A percentile compares a stretch with the other conserved stretches of the same genome.
These are phyloP conservation scores for Prorops nasuta DNA, from an alignment of 1,140 invertebrate genomes.

Conservation along the genomic window DNA sequence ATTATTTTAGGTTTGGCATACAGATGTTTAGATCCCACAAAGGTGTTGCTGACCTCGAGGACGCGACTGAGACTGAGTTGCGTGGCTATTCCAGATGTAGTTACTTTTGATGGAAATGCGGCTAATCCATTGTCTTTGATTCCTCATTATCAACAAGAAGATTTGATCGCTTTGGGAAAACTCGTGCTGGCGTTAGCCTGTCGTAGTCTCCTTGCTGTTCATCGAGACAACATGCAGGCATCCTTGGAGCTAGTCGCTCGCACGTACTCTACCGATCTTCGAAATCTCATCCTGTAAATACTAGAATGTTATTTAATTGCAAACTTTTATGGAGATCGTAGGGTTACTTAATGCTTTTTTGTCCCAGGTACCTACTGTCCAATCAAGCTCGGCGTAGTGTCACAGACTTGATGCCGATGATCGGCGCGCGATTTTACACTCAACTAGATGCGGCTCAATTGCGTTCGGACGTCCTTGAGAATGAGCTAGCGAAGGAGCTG, in stretches of 20 bases:
- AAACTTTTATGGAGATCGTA: constrained; percentile 13
- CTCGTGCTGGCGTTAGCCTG: constrained; percentile 88
- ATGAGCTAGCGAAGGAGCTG: constrained; percentile 88
- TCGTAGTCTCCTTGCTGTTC: constrained; percentile 83
- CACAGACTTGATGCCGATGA: constrained; percentile 98
- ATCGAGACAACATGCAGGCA: constrained; percentile 79
- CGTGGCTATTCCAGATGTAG: constrained; percentile 79
- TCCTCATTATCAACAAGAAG: constrained; percentile 87
- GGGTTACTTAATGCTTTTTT: background rate
- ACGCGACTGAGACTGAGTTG: constrained; percentile 77
- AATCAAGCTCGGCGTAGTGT: constrained; percentile 74
- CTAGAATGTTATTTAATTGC: too few species aligned
- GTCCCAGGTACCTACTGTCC: constrained; percentile 75
- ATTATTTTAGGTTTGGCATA: constrained; percentile 61
- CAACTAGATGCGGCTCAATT: constrained; percentile 89
- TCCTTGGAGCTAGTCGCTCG: constrained; percentile 87
- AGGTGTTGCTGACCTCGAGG: constrained; percentile 79
- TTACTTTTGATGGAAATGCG: constrained; percentile 73
- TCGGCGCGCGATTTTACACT: constrained; percentile 94
- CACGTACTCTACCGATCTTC: constrained; percentile 88
- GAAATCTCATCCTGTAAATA: constrained; percentile 89
- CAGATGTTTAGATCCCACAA: constrained; percentile 85
- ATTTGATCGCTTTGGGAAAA: constrained; percentile 87
- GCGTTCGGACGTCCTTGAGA: constrained; percentile 84
- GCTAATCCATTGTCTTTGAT: constrained; percentile 67